A percentile compares a stretch with the other conserved stretches of the same genome.
Conservation (phyloP, 1,140 invertebrate genomes). For the Pachyrhynchus sulphureomaculatus region DNA sequence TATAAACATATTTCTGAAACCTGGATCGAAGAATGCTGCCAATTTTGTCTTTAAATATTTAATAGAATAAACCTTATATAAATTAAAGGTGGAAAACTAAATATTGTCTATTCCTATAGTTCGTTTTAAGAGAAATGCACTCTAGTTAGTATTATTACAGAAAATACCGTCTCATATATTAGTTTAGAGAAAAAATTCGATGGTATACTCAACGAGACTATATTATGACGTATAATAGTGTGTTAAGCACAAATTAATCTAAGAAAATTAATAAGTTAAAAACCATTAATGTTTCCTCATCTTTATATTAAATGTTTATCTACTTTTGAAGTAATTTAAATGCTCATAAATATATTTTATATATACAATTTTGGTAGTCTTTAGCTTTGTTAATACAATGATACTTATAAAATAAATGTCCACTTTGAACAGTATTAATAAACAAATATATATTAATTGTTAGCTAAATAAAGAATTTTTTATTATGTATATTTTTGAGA, state of each 20-base stretch:
- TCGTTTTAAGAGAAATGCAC: no score
- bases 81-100: no score
- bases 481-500: not conserved
- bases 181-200: not conserved
- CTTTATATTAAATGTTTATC: conserved; percentile 5
- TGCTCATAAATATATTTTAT: conserved; percentile 12
- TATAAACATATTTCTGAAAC: no score
- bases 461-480: conserved; percentile 1
- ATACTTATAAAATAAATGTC: conserved; percentile 3
- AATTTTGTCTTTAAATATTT: no score
- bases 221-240: not conserved
- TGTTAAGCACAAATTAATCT: conserved; percentile 5
- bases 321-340: not conserved
- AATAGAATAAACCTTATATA: no score
- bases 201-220: not conserved
- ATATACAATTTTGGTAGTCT: conserved; percentile 11
- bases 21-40: no score
- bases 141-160: no score
- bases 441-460: not conserved
- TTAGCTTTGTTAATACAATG: conserved; percentile 5
- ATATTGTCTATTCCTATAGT: no score
- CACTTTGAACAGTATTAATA: conserved; percentile 13
- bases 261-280: not conserved
- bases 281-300: not conserved
- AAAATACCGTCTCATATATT: not conserved